Conservation (phyloP, 2,797 vertebrate species). For the Taeniopygia guttata region DNA sequence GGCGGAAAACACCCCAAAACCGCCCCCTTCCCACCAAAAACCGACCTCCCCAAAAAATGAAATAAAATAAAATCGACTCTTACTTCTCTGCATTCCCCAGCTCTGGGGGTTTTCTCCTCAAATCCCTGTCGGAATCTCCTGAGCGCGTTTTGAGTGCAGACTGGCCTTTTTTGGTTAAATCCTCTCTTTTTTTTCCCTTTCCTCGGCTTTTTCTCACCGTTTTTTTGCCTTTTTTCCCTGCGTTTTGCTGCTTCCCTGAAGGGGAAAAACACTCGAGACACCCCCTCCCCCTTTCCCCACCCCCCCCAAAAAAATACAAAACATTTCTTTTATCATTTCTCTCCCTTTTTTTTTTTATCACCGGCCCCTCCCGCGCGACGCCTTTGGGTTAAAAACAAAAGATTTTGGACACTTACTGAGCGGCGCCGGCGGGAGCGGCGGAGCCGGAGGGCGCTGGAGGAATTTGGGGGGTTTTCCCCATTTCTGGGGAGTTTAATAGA, state of each 20-base stretch:
- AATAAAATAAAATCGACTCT: background rate
- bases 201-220: background rate
- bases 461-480: background rate
- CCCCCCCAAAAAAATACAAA: background rate
- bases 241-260: background rate
- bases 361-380: background rate
- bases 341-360: background rate
- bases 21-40: background rate
- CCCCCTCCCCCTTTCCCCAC: background rate
- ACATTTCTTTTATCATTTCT: background rate
- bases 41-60: background rate
- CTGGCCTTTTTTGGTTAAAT: background rate
- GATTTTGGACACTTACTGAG: background rate
- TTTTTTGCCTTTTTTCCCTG: background rate
- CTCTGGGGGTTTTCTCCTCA: background rate
- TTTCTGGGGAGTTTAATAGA: background rate
- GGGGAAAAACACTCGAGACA: background rate
- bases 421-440: background rate
- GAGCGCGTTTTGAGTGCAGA: background rate
- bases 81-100: background rate
- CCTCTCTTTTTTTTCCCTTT: background rate
- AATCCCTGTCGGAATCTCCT: background rate
- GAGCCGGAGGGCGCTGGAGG: background rate
- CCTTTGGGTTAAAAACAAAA: background rate
- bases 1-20: background rate